Base-by-base conservation (phyloP, 2,888 invertebrate genomes). In the Agelastica alni region DNA sequence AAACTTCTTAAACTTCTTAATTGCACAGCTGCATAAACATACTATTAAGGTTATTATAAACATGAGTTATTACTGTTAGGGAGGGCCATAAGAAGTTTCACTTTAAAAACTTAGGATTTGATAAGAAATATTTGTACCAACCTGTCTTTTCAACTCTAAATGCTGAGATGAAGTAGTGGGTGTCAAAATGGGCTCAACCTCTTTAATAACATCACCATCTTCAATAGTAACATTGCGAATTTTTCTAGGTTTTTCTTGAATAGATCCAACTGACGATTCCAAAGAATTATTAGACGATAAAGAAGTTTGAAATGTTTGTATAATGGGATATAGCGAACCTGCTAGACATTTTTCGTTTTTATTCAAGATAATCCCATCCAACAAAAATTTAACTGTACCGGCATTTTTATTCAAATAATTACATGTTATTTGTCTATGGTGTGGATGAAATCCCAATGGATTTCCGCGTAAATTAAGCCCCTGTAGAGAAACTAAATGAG, bases 401-500 rank as follows among this genome's bases (percentile, higher is more conserved):
- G 81, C 77, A 59, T 81, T 81, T 53, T 79, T 78, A 68, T 85
- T 82, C 37, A 86, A 73, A 72, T 81, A 81, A 62, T 79, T 78
- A 2, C 81, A 77, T 0, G 82, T 78, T 1, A 78, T 72, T 51
- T 75, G 63, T 28, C 86, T 78, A 70, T 87, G 85, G 32, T 81
- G 79, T 1, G 81, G 80, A 73, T 85, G 83, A 70, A 80, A 85
- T 47, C 80, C 78, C 12, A 87, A 65, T 0, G 87, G 86, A 77
- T 87, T 86, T 3, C 83, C 83, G 58, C 77, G 77, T 9, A 87
- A 74, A 62, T 80, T 81, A 7, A 87, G 66, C 69, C 78, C 80
- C 39, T 80, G 74, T 3, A 87, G 73, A 0, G 80, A 76, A 2
- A 79, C 71, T 60, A 87, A 75, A 37, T 79, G 77, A 41, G 81